Conservation (phyloP, 1,140 invertebrate genomes). For the Asbolus verrucosus region DNA sequence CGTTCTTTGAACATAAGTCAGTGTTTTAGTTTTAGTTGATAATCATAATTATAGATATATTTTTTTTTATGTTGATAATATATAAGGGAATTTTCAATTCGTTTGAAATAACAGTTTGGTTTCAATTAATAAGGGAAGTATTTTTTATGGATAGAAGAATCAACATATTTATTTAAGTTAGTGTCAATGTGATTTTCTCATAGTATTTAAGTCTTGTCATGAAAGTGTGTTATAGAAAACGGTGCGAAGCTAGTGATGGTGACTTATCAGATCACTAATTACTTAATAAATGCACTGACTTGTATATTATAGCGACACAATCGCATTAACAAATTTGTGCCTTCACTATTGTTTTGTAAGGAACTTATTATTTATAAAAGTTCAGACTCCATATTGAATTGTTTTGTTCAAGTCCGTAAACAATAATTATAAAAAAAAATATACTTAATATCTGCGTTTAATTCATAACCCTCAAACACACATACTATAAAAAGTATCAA, state of each 20-base stretch:
- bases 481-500: not conserved
- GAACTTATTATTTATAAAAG: slow-evolving; percentile 39
- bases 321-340: slow-evolving; percentile 42
- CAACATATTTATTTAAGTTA: slow-evolving; percentile 38
- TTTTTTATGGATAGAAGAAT: slow-evolving; percentile 32
- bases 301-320: slow-evolving; percentile 42
- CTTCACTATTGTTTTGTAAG: slow-evolving; percentile 39
- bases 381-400: slow-evolving; percentile 34
- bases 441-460: slow-evolving; percentile 19
- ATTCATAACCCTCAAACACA: slow-evolving; percentile 7
- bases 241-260: slow-evolving; percentile 19
- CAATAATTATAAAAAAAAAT: slow-evolving; percentile 26
- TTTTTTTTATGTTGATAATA: slow-evolving; percentile 15
- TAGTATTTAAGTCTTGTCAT: slow-evolving; percentile 38
- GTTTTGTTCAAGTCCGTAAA: slow-evolving; percentile 37
- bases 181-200: slow-evolving; percentile 43
- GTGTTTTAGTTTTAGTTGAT: slow-evolving; percentile 39
- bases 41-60: slow-evolving; percentile 30
- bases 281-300: slow-evolving; percentile 24
- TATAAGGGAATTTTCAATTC: slow-evolving; percentile 18
- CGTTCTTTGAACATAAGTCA: slow-evolving; percentile 34
- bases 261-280: slow-evolving; percentile 29
- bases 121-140: slow-evolving; percentile 18
- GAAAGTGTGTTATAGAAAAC: slow-evolving; percentile 16
- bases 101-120: slow-evolving; percentile 29